phyloP scores from a whole-genome alignment of 2,888 invertebrate species.

The Baccha elongata region DNA sequence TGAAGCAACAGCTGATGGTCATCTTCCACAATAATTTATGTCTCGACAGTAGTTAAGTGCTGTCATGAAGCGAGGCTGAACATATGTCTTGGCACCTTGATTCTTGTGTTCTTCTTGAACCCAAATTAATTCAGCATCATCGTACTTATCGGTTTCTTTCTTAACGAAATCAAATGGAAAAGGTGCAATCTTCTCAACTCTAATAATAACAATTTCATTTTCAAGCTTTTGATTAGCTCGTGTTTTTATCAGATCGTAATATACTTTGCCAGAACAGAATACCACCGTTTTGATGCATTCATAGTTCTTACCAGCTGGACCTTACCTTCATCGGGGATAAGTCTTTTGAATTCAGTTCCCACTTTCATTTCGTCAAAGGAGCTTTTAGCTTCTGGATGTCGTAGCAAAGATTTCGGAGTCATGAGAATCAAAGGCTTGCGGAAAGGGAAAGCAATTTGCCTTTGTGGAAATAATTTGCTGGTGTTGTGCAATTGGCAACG shows the following conservation, averaged over 20 bases:
- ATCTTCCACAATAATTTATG: too few relatives aligned
- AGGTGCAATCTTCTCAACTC: conserved; percentile 92
- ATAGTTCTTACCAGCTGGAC: conserved; percentile 85
- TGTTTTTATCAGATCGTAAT: conserved; percentile 90
- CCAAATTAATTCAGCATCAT: conserved; percentile 88
- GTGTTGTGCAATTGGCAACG: conserved; percentile 97
- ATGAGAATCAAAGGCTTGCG: conserved; percentile 98
- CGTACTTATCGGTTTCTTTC: conserved; percentile 87
- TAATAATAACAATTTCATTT: conserved; percentile 90
- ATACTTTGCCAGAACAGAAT: conserved; percentile 93
- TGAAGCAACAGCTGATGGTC: too few relatives aligned
- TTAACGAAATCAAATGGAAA: conserved; percentile 93
- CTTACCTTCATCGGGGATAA: conserved; percentile 89
- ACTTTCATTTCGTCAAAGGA: conserved; percentile 96
- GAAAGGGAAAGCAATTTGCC: conserved; percentile 98
- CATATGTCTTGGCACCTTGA: conserved; percentile 90
- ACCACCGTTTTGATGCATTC: conserved; percentile 88
- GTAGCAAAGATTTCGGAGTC: conserved; percentile 98
- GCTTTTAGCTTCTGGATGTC: conserved; percentile 97
- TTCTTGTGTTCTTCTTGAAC: conserved; percentile 96
- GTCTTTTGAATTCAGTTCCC: conserved; percentile 89
- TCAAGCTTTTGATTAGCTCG: conserved; percentile 87
- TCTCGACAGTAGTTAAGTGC: conserved; percentile 89
- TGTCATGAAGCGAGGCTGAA: conserved; percentile 87
- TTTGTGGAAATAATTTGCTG: conserved; percentile 98